Conservation (phyloP, 2,113 vertebrate species). For the Festucalex cinctus region DNA sequence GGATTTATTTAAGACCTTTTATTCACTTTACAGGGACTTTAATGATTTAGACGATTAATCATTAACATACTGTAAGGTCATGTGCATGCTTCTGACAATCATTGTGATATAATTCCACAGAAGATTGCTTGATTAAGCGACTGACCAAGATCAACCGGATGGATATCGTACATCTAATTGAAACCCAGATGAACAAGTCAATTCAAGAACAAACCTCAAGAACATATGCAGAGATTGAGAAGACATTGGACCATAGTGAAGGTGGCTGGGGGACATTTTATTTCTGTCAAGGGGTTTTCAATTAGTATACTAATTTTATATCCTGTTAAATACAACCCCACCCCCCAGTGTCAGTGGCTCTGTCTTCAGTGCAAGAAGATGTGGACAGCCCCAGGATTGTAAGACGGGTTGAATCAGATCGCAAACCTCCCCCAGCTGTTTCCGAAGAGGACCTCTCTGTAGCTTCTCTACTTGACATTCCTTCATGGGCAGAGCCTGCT, state of each 20-base stretch:
- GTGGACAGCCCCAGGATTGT: constrained; percentile 73
- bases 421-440: constrained; percentile 84
- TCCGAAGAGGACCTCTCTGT: constrained; percentile 93
- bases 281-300: neutral
- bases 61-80: neutral
- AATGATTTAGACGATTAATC: neutral
- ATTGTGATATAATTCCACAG: constrained; percentile 61
- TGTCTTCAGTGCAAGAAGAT: constrained; percentile 90
- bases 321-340: no score
- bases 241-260: constrained; percentile 92
- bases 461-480: constrained; percentile 82
- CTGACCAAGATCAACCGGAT: constrained; percentile 97
- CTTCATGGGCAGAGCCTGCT: constrained; percentile 79
- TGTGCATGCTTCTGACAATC: constrained; percentile 1
- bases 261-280: constrained; percentile 64
- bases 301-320: neutral
- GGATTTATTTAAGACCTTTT: no score
- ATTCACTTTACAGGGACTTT: no score
- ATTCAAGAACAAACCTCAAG: constrained; percentile 75
- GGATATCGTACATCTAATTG: constrained; percentile 96
- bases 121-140: constrained; percentile 83
- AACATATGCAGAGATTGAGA: constrained; percentile 86
- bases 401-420: constrained; percentile 69
- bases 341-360: constrained; percentile 71
- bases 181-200: constrained; percentile 82